Percentiles rank a stretch among this genome's conserved stretches.
phyloP scores from a whole-genome alignment of 1,140 invertebrate species.

The Penaeus vannamei region DNA sequence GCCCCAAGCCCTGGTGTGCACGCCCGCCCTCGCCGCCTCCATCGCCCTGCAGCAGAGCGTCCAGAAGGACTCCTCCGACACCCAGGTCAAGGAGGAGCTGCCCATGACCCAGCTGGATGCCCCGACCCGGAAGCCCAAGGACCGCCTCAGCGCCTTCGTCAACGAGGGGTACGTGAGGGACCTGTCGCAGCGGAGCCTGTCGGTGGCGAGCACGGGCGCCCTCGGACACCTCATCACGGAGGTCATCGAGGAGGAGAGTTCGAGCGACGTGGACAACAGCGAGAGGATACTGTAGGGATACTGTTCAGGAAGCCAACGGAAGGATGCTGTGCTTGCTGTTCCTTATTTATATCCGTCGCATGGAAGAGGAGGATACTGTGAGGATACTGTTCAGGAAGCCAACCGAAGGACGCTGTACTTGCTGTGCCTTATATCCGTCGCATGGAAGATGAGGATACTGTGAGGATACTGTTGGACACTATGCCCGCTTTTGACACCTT shows the following conservation, averaged over 20 bases:
- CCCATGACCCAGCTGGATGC: too few species aligned
- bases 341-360: too few species aligned
- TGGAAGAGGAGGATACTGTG: too few species aligned
- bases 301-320: too few species aligned
- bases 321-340: too few species aligned
- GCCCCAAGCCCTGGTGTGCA: conserved; percentile 1
- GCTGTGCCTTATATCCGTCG: too few species aligned
- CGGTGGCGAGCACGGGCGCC: conserved; percentile 29
- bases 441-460: too few species aligned
- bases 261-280: conserved; percentile 31
- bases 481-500: too few species aligned
- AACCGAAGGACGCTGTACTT: too few species aligned
- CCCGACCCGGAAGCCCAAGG: not conserved
- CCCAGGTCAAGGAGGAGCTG: not conserved
- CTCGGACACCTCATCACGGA: conserved; percentile 47
- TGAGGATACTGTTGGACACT: too few species aligned
- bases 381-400: too few species aligned
- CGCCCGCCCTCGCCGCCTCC: conserved; percentile 23
- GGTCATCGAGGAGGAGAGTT: conserved; percentile 54
- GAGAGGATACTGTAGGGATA: not conserved
- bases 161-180: conserved; percentile 42
- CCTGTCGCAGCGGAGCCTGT: conserved; percentile 17
- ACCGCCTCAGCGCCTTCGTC: not conserved
- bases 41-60: not conserved
- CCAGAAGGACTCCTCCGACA: not conserved